These are phyloP conservation scores for Pseudopleuronectes americanus DNA, from an alignment of 2,797 vertebrate genomes.

Conservation along the genomic window DNA sequence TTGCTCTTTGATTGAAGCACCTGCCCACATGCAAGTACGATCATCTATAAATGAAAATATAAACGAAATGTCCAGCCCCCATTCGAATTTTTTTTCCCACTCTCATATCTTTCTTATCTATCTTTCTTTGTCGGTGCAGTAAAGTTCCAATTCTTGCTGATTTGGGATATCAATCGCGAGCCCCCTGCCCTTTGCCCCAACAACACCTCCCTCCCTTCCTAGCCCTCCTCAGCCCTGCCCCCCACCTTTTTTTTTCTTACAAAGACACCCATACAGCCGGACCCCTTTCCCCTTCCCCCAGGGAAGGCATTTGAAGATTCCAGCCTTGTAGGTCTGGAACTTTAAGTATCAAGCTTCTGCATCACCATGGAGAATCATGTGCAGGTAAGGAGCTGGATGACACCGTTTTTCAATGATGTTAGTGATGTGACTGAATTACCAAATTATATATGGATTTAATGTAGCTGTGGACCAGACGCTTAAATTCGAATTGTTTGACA, in stretches of 20 bases:
- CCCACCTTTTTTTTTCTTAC: conserved; percentile 20
- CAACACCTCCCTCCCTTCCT: conserved; percentile 7
- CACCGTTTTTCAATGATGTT: not conserved
- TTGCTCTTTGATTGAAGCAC: not conserved
- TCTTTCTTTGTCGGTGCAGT: not conserved
- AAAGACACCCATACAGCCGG: conserved; percentile 33
- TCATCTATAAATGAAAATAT: too few species aligned
- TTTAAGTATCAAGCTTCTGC: conserved; percentile 36
- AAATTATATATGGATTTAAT: not conserved
- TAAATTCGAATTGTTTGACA: not conserved
- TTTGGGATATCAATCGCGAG: conserved; percentile 4
- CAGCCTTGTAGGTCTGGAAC: conserved; percentile 34
- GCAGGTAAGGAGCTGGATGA: conserved; percentile 61
- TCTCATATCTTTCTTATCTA: not conserved
- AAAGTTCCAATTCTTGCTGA: not conserved
- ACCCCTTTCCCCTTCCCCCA: not conserved
- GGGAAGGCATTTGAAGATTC: conserved; percentile 42
- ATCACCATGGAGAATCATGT: conserved; percentile 49
- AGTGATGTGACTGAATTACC: not conserved
- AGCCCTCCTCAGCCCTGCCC: conserved; percentile 3
- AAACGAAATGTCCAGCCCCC: too few species aligned
- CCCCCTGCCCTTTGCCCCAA: conserved; percentile 25
- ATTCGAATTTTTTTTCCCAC: not conserved
- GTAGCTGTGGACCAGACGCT: not conserved
- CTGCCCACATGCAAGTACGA: not conserved